A percentile compares a stretch with the other conserved stretches of the same genome.
Conservation (phyloP, 1,140 invertebrate genomes). For the Coelopa frigida region DNA sequence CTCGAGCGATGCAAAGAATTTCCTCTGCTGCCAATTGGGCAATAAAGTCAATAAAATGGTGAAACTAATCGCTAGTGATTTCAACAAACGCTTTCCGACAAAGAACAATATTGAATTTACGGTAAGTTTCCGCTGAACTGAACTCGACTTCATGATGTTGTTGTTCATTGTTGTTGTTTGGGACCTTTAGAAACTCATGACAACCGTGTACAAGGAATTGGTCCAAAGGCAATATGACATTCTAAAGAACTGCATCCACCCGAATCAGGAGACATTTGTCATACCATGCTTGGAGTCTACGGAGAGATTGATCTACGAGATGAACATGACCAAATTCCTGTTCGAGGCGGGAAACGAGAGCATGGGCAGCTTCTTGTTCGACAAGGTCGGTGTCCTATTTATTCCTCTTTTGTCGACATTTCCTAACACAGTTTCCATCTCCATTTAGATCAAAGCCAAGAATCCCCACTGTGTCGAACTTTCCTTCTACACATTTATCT, state of each 20-base stretch:
- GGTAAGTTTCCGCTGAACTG: conserved; percentile 1
- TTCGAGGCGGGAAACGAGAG: conserved; percentile 5
- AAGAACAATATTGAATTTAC: conserved; percentile 12
- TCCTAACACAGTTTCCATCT: too few species aligned
- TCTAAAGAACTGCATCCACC: neutral
- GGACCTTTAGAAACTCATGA: conserved; percentile 2
- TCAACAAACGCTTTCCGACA: conserved; percentile 8
- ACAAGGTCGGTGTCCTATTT: too few species aligned
- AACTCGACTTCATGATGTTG: too few species aligned
- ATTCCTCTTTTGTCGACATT: too few species aligned
- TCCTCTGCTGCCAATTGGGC: conserved; percentile 5
- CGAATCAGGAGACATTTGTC: neutral
- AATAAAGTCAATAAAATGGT: conserved; percentile 11
- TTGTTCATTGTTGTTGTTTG: neutral
- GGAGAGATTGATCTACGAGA: neutral
- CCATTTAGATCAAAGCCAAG: too few species aligned
- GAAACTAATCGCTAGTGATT: conserved; percentile 10
- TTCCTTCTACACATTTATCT: conserved; percentile 7
- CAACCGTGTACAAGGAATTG: conserved; percentile 1
- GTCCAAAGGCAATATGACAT: neutral
- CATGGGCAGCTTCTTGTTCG: neutral
- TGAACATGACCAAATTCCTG: neutral
- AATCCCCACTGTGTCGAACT: too few species aligned
- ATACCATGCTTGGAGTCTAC: neutral
- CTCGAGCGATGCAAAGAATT: conserved; percentile 3